A percentile compares a stretch with the other conserved stretches of the same genome.
phyloP scores from a whole-genome alignment of 2,888 invertebrate genomes.

The Masnerella sp. region DNA sequence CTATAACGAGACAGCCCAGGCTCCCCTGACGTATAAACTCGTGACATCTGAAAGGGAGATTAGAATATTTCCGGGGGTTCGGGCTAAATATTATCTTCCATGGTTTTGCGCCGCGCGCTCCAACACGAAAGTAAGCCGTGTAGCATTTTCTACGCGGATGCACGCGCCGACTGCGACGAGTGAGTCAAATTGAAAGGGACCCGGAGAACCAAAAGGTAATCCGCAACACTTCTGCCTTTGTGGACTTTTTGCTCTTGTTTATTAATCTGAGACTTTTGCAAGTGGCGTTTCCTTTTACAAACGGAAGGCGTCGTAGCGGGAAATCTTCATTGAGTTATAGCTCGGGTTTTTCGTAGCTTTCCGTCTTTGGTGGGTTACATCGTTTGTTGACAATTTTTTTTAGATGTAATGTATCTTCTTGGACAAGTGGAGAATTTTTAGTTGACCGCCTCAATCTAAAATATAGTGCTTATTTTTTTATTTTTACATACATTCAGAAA shows the following conservation, averaged over 20 bases:
- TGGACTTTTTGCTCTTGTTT: slow-evolving; percentile 17
- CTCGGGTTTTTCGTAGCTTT: no score
- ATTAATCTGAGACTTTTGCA: slow-evolving; percentile 27
- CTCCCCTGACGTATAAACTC: slow-evolving; percentile 61
- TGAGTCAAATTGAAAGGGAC: slow-evolving; percentile 58
- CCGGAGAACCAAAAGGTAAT: slow-evolving; percentile 54
- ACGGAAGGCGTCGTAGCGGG: not conserved
- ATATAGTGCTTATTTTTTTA: no score
- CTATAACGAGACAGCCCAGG: slow-evolving; percentile 61
- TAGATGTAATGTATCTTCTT: no score
- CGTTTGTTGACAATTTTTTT: no score
- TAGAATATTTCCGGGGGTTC: slow-evolving; percentile 71
- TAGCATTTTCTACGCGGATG: slow-evolving; percentile 50
- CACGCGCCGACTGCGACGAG: slow-evolving; percentile 41
- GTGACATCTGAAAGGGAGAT: slow-evolving; percentile 70
- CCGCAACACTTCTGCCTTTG: slow-evolving; percentile 50
- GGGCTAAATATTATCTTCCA: slow-evolving; percentile 70
- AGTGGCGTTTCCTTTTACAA: slow-evolving; percentile 7
- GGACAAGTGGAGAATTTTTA: no score
- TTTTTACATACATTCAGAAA: no score
- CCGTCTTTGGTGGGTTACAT: no score
- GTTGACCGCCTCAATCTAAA: no score
- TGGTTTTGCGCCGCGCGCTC: slow-evolving; percentile 55
- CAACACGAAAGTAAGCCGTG: slow-evolving; percentile 48
- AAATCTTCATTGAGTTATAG: no score